Base-by-base conservation (phyloP, 2,888 invertebrate species). In the Steinernema hermaphroditum region DNA sequence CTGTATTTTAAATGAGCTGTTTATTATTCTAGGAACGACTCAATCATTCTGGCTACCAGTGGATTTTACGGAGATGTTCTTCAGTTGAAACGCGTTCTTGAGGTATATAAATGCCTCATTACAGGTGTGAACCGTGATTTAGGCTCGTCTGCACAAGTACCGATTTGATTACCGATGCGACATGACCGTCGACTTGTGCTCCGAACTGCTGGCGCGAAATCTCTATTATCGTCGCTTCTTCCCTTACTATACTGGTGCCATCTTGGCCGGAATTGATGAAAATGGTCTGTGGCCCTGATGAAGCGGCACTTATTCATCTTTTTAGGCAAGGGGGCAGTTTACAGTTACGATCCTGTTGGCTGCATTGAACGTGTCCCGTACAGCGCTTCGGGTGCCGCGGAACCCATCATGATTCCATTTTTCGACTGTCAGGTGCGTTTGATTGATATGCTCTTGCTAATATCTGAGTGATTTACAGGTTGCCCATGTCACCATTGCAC, bases 21-120 rank as follows among this genome's bases (percentile, higher is more conserved):
- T n/a, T n/a, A n/a, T n/a, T n/a, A 75, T 79, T 84, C 54, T 79
- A 89, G 89, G 69, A 93, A 94, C 0, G 89, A 91, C 0, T 91
- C 90, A 69, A 94, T 95, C 0, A 92, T 97, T 44, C 89, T 98
- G n/a, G 96, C 94, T 0, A 93, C 94, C 72, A 92, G 94, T 27
- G 97, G 97, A 24, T 98, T 97, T 88, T 96, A 97, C 93, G 96
- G 96, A 85, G 98, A 98, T 88, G 93, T 94, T 2, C 89, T 96
- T 22, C 94, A 96, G 0, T 89, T 98, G 68, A 94, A 94, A 12
- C 80, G 82, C 34, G 78, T 86, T 46, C 81, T 85, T 37, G 76
- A 80, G 74, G 82, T 84, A 34, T n/a, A n/a, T n/a, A n/a, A n/a
- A n/a, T n/a, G n/a, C n/a, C n/a, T n/a, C n/a, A n/a, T n/a, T n/a